Base-by-base conservation (phyloP, 2,113 vertebrate genomes). In the Hemiscyllium ocellatum region DNA sequence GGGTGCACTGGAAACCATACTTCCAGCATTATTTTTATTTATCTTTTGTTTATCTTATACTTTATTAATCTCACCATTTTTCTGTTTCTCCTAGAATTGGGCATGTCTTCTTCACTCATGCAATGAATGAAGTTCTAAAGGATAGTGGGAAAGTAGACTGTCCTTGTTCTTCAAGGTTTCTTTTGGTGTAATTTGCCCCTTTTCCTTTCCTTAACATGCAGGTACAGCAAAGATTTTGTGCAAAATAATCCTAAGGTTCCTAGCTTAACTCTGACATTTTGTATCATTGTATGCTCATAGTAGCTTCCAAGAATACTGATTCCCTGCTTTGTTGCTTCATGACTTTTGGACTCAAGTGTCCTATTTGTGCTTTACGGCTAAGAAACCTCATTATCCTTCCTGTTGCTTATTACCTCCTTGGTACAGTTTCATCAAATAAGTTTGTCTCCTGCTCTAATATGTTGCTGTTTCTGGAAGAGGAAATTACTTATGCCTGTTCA, bases 401-500 rank as follows among this genome's bases (percentile, higher is more conserved):
- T 37, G 37, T 19, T 66, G 89, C 61, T 93, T 66, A 65, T 93
- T 66, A 66, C 80, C 66, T 93, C 37, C 89, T 66, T 66, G 33
- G 89, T 93, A 33, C 56, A 22, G 20, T 66, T 93, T 66, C 89
- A 93, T 93, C 89, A 65, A 90, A 90, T n/a, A 17, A 90, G 52
- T 19, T 61, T 90, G 29, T 29, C 19, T 65, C 87, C 87, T 90
- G 52, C 29, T n/a, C 13, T 65, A n/a, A 90, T 65, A 19, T 90
- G 29, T 66, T 66, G 20, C 61, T n/a, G 89, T 93, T 93, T n/a
- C 29, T 37, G 56, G 33, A 37, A 22, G 37, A 5, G 33, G 89
- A 93, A 93, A 93, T 93, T 33, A 90, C n/a, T 65, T 66, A 33
- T 93, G 80, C 80, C 89, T 66, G 89, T 65, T 19, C n/a, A n/a